These are phyloP conservation scores for Macroglossus sobrinus DNA, from an alignment of 2,113 vertebrate genomes.

Conservation along the genomic window DNA sequence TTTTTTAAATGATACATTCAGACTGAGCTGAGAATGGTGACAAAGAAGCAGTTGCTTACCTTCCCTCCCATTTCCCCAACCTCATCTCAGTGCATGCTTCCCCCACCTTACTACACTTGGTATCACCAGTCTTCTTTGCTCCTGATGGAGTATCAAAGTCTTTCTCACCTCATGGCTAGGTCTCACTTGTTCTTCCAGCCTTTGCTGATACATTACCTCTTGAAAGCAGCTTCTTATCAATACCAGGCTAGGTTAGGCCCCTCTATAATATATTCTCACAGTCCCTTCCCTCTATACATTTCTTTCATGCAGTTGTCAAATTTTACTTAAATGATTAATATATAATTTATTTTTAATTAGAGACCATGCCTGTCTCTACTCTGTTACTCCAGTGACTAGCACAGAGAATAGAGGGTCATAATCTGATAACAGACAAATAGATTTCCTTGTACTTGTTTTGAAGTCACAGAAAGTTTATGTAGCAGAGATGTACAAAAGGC, in stretches of 20 bases:
- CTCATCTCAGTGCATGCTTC: neutral
- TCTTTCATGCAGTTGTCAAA: neutral
- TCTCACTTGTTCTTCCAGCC: neutral
- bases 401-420: neutral
- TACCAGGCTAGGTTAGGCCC: neutral
- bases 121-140: neutral
- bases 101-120: neutral
- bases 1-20: neutral
- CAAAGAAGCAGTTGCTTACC: neutral
- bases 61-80: neutral
- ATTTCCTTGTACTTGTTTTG: constrained; percentile 7
- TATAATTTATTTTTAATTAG: neutral
- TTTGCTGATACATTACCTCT: neutral
- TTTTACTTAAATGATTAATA: constrained; percentile 44
- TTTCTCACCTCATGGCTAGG: neutral
- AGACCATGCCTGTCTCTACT: neutral
- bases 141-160: neutral
- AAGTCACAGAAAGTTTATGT: constrained; percentile 1
- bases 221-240: neutral
- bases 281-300: neutral
- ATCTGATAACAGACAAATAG: neutral
- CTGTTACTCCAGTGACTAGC: neutral
- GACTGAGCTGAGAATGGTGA: neutral
- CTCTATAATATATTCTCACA: neutral
- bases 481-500: neutral